Evolutionary conservation across 2,888 invertebrate genomes (phyloP).

Genomic region (Pseudolycoriella hygida): DNA sequence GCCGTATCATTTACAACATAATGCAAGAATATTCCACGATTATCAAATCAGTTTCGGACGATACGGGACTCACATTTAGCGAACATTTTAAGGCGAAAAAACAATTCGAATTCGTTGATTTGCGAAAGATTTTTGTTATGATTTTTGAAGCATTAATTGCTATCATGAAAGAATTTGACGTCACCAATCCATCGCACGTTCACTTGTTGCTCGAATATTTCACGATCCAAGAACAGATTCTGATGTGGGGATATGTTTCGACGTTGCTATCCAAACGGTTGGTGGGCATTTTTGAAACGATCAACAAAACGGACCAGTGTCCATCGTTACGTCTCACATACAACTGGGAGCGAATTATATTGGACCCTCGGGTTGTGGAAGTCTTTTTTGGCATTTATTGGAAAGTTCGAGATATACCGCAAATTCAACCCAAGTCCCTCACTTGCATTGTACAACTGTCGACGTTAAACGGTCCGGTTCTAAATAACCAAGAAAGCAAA

Average conservation of each 20-base stretch:
- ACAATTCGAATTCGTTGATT: conserved; percentile 63
- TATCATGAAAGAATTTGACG: conserved; percentile 23
- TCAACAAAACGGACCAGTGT: conserved; percentile 46
- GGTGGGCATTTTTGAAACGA: conserved; percentile 51
- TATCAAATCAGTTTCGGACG: conserved; percentile 68
- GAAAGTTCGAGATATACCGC: conserved; percentile 58
- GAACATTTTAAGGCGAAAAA: conserved; percentile 69
- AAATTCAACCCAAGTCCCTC: conserved; percentile 58
- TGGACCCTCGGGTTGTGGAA: conserved; percentile 54
- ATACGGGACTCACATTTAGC: conserved; percentile 78
- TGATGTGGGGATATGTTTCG: conserved; percentile 68
- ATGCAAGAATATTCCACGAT: conserved; percentile 81
- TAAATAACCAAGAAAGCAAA: conserved; percentile 26
- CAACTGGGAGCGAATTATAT: conserved; percentile 57
- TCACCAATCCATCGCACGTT: conserved; percentile 25
- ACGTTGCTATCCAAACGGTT: conserved; percentile 46
- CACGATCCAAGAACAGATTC: conserved; percentile 58
- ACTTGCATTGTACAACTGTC: conserved; percentile 70
- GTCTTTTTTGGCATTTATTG: conserved; percentile 69
- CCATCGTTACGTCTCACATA: conserved; percentile 38
- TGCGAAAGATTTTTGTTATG: conserved; percentile 60
- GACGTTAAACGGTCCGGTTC: conserved; percentile 42
- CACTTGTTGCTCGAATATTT: conserved; percentile 46
- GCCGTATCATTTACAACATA: conserved; percentile 62
- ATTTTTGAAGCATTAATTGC: conserved; percentile 20